A percentile compares a stretch with the other conserved stretches of the same genome.
These are phyloP conservation scores for Ptyas mucosa DNA, from an alignment of 2,113 vertebrate genomes.

Conservation along the genomic window DNA sequence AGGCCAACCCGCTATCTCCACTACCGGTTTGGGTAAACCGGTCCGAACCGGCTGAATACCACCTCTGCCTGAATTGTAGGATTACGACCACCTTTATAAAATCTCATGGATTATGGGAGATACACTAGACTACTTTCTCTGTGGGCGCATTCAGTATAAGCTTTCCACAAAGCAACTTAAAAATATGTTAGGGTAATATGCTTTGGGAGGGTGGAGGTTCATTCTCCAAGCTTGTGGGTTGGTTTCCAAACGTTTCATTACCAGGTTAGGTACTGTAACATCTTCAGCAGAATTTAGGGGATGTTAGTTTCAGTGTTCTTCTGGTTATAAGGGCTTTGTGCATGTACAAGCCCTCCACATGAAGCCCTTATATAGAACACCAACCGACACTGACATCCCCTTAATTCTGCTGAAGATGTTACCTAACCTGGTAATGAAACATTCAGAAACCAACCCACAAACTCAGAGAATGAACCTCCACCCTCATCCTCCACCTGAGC, in stretches of 20 bases:
- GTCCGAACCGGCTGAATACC: no score
- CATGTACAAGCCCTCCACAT: not conserved
- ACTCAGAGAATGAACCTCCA: not conserved
- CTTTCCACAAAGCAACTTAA: not conserved
- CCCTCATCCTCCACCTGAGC: not conserved
- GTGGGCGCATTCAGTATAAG: not conserved
- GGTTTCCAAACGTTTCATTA: no score
- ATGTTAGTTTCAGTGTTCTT: not conserved
- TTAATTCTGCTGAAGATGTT: not conserved
- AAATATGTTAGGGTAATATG: not conserved
- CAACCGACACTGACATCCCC: not conserved
- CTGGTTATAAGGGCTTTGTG: not conserved
- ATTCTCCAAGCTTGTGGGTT: no score
- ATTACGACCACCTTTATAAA: not conserved
- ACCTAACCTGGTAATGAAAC: not conserved
- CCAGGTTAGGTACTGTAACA: not conserved
- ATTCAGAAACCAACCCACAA: not conserved
- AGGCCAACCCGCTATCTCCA: no score
- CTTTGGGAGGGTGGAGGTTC: not conserved
- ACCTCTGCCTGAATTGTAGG: not conserved
- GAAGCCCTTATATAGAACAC: no score
- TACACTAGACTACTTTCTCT: not conserved
- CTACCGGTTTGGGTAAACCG: no score
- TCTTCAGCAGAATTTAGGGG: not conserved
- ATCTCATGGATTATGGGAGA: not conserved